These are phyloP conservation scores for Nebria ingens DNA, from an alignment of 1,140 invertebrate species.

Conservation along the genomic window DNA sequence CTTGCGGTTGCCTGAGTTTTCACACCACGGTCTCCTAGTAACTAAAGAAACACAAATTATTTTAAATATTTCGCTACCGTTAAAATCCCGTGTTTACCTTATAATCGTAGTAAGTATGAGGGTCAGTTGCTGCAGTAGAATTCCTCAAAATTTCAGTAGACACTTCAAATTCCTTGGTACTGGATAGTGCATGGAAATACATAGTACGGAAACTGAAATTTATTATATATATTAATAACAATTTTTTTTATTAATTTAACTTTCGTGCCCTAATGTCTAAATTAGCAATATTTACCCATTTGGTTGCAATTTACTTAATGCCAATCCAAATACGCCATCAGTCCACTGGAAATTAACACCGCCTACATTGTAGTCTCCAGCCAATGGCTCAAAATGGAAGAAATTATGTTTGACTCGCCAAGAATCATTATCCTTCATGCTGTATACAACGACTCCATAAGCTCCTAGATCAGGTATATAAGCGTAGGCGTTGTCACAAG, in stretches of 20 bases:
- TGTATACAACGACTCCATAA: conserved; percentile 66
- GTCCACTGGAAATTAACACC: conserved; percentile 69
- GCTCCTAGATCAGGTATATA: conserved; percentile 64
- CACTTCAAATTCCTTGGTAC: conserved; percentile 63
- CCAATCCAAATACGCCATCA: conserved; percentile 61
- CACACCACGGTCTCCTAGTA: conserved; percentile 48
- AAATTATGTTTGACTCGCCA: conserved; percentile 69
- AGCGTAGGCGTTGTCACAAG: conserved; percentile 59
- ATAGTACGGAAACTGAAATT: conserved; percentile 43
- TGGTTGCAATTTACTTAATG: conserved; percentile 45
- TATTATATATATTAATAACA: too few species aligned
- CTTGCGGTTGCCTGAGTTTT: conserved; percentile 51
- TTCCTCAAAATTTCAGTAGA: conserved; percentile 59
- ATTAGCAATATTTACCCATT: conserved; percentile 33
- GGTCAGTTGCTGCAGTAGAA: conserved; percentile 39
- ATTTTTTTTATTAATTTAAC: too few species aligned
- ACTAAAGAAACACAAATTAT: too few species aligned
- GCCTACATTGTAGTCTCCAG: conserved; percentile 57
- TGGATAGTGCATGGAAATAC: conserved; percentile 65
- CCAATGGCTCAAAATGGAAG: conserved; percentile 68
- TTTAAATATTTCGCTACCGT: too few species aligned
- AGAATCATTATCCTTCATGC: conserved; percentile 56
- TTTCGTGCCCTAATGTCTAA: too few species aligned
- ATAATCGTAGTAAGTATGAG: conserved; percentile 26
- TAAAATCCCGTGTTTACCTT: too few species aligned